phyloP scores from a whole-genome alignment of 2,113 vertebrate species.

The Capreolus pygargus region DNA sequence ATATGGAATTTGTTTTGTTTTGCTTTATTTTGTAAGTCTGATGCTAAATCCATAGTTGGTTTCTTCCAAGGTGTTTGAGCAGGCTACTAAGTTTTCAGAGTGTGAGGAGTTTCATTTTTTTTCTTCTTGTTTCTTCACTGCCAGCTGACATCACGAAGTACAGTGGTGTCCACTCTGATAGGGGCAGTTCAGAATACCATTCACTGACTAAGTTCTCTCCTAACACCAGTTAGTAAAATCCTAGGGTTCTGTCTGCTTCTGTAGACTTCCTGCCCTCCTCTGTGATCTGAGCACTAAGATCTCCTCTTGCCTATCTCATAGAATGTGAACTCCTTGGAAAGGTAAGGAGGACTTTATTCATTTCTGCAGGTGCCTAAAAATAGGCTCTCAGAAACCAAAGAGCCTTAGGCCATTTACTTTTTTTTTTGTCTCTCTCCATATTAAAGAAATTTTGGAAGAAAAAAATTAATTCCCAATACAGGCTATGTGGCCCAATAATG shows the following conservation, averaged over 20 bases:
- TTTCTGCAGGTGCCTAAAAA: background rate
- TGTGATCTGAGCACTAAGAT: background rate
- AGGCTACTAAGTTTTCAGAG: background rate
- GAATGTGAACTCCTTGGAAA: background rate
- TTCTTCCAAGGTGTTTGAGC: background rate
- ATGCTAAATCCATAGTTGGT: background rate
- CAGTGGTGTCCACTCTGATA: background rate
- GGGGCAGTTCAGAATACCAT: background rate
- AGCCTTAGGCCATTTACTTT: background rate
- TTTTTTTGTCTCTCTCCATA: background rate
- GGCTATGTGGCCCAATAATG: background rate
- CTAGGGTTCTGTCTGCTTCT: background rate
- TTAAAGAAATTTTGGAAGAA: conserved; percentile 13
- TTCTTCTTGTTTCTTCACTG: background rate
- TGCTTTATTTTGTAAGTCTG: background rate
- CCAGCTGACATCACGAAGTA: background rate
- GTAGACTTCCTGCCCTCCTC: background rate
- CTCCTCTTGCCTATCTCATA: background rate
- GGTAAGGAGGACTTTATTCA: background rate
- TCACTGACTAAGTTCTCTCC: background rate
- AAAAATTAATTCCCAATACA: conserved; percentile 35
- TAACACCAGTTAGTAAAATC: background rate
- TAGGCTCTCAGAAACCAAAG: background rate
- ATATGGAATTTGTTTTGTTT: background rate
- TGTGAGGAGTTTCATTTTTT: background rate